phyloP scores from a whole-genome alignment of 2,113 vertebrate genomes.

The Chascanopsetta lugubris region DNA sequence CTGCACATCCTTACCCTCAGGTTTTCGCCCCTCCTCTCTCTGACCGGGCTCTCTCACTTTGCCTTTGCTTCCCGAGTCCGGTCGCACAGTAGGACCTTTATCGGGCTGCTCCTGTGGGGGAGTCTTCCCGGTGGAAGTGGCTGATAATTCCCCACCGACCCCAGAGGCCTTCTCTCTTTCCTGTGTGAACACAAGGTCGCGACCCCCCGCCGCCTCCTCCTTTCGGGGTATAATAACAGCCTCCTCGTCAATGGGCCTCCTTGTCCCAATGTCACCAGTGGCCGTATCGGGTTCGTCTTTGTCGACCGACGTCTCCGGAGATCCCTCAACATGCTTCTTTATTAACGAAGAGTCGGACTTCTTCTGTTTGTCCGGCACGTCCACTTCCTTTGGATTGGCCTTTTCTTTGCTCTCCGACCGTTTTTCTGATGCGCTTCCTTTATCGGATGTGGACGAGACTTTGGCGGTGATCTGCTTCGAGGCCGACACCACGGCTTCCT shows the following conservation, averaged over 20 bases:
- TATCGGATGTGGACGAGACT: slow-evolving; percentile 21
- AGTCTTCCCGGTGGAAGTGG: slow-evolving; percentile 18
- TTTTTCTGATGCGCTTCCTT: slow-evolving; percentile 19
- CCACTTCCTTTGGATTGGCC: slow-evolving; percentile 8
- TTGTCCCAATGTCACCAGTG: slow-evolving; percentile 46
- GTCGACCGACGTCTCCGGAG: slow-evolving; percentile 38
- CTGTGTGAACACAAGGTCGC: slow-evolving; percentile 22
- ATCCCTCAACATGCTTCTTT: slow-evolving; percentile 17
- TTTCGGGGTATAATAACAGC: slow-evolving; percentile 42
- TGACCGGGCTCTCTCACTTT: slow-evolving; percentile 7
- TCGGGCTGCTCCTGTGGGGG: slow-evolving; percentile 3
- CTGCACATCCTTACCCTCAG: slow-evolving; percentile 1
- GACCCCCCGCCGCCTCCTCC: slow-evolving; percentile 30
- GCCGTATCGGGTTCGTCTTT: slow-evolving; percentile 58
- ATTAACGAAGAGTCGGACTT: slow-evolving; percentile 7
- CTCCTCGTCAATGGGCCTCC: slow-evolving; percentile 48
- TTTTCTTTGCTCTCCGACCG: slow-evolving; percentile 16
- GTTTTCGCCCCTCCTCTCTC: slow-evolving; percentile 9
- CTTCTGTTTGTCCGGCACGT: slow-evolving; percentile 22
- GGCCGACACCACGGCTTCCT: slow-evolving; percentile 3
- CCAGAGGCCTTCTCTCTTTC: slow-evolving; percentile 22
- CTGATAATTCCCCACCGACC: slow-evolving; percentile 16
- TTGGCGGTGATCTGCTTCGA: slow-evolving; percentile 27
- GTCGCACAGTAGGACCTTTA: neutral
- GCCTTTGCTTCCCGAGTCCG: slow-evolving; percentile 16